Evolutionary conservation across 2,113 vertebrate genomes (phyloP).

Genomic region (Melanotaenia duboulayi): DNA sequence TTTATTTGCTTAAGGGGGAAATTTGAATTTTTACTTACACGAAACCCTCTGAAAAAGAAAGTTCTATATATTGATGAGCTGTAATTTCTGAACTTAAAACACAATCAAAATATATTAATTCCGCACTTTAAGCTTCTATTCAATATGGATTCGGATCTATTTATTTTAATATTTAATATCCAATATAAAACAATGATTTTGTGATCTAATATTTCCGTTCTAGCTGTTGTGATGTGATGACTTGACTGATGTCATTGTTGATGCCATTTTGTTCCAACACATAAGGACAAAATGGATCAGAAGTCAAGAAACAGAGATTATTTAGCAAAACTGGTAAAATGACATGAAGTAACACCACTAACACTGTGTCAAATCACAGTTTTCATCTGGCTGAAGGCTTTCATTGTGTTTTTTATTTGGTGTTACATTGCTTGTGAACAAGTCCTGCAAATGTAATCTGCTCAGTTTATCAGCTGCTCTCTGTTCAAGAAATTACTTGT

Average conservation of each 20-base stretch:
- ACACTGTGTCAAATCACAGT: conserved; percentile 55
- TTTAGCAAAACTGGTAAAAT: conserved; percentile 15
- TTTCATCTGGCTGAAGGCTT: conserved; percentile 64
- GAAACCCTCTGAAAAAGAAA: neutral
- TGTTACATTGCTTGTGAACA: conserved; percentile 68
- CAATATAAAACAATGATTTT: too few relatives aligned
- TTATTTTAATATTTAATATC: too few relatives aligned
- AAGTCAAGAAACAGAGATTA: conserved; percentile 5
- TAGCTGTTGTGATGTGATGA: neutral
- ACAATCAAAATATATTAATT: too few relatives aligned
- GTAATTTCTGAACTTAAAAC: neutral
- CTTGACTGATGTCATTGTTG: neutral
- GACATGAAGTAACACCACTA: conserved; percentile 35
- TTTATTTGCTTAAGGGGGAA: neutral
- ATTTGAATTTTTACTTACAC: neutral
- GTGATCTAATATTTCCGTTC: too few relatives aligned
- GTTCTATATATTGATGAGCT: neutral
- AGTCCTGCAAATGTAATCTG: conserved; percentile 63
- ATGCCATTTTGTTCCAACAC: neutral
- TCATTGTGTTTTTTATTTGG: conserved; percentile 72
- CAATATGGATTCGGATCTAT: too few relatives aligned
- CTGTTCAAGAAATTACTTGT: conserved; percentile 45
- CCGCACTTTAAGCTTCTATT: too few relatives aligned
- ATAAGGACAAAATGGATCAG: neutral
- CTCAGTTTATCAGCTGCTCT: conserved; percentile 51